Percentiles rank a stretch among this genome's conserved stretches.
Evolutionary conservation across 2,797 vertebrate genomes (phyloP).

Genomic region (Pangasius mekongensis): DNA sequence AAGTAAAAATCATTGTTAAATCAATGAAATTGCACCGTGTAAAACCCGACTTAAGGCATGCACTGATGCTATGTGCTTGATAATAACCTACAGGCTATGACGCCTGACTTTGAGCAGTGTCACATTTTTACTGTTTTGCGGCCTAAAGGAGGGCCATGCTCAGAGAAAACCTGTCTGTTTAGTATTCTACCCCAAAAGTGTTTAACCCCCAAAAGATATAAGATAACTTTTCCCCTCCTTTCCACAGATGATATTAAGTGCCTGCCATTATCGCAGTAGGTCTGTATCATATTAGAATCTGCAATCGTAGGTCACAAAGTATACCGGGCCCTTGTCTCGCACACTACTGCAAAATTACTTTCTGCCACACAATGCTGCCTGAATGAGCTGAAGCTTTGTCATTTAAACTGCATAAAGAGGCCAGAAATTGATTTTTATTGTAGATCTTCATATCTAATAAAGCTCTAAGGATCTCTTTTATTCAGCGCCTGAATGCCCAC

Average conservation of each 20-base stretch:
- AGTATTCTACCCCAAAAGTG: slow-evolving; percentile 90
- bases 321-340: slow-evolving; percentile 88
- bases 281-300: slow-evolving; percentile 99
- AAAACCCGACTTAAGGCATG: not conserved
- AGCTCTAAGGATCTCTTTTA: slow-evolving; percentile 99
- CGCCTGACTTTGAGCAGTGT: slow-evolving; percentile 27
- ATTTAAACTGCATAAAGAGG: slow-evolving; percentile 99
- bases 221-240: slow-evolving; percentile 94
- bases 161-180: slow-evolving; percentile 75
- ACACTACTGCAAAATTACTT: slow-evolving; percentile 97
- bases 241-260: slow-evolving; percentile 95
- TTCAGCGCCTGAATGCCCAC: slow-evolving; percentile 97
- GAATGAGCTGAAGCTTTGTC: slow-evolving; percentile 99
- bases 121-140: slow-evolving; percentile 39
- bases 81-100: not conserved
- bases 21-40: not conserved
- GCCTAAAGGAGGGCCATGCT: slow-evolving; percentile 51
- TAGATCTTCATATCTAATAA: slow-evolving; percentile 99
- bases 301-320: slow-evolving; percentile 95
- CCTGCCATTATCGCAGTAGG: slow-evolving; percentile 98
- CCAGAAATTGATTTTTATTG: slow-evolving; percentile 99
- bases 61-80: not conserved
- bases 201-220: slow-evolving; percentile 97
- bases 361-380: slow-evolving; percentile 94
- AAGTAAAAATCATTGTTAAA: not conserved